Conservation (phyloP, 2,797 vertebrate genomes). For the Eulemur albifrons region DNA sequence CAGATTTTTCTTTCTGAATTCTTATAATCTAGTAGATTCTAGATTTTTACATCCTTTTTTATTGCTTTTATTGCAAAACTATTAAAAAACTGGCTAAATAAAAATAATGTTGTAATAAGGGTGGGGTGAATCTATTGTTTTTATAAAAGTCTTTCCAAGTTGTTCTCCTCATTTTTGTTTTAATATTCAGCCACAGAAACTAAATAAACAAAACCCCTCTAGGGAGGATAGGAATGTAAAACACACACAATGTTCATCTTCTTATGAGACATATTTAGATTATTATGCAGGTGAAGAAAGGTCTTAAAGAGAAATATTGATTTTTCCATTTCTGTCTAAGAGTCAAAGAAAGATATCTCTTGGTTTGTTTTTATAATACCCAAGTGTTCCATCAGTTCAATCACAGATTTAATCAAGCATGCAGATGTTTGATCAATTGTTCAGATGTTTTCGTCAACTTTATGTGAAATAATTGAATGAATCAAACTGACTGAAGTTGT, state of each 20-base stretch:
- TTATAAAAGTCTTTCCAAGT: slow-evolving; percentile 77
- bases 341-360: not conserved
- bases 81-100: slow-evolving; percentile 70
- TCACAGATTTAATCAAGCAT: slow-evolving; percentile 19
- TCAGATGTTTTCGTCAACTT: slow-evolving; percentile 21
- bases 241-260: slow-evolving; percentile 37
- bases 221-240: slow-evolving; percentile 62
- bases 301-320: slow-evolving; percentile 9
- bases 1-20: not conserved
- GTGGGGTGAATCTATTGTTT: slow-evolving; percentile 75
- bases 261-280: not conserved
- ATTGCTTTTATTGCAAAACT: slow-evolving; percentile 64
- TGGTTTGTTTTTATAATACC: not conserved
- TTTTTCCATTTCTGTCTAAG: slow-evolving; percentile 25
- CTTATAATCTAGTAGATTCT: not conserved
- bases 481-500: not conserved
- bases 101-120: slow-evolving; percentile 80
- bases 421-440: slow-evolving; percentile 31
- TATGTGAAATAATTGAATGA: not conserved
- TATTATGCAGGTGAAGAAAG: slow-evolving; percentile 15
- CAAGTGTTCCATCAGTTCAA: not conserved
- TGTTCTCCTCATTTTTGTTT: slow-evolving; percentile 77
- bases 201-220: slow-evolving; percentile 78
- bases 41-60: slow-evolving; percentile 61
- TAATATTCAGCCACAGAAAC: slow-evolving; percentile 77